Conservation (phyloP, 2,888 invertebrate genomes). For the Diogma glabrata region DNA sequence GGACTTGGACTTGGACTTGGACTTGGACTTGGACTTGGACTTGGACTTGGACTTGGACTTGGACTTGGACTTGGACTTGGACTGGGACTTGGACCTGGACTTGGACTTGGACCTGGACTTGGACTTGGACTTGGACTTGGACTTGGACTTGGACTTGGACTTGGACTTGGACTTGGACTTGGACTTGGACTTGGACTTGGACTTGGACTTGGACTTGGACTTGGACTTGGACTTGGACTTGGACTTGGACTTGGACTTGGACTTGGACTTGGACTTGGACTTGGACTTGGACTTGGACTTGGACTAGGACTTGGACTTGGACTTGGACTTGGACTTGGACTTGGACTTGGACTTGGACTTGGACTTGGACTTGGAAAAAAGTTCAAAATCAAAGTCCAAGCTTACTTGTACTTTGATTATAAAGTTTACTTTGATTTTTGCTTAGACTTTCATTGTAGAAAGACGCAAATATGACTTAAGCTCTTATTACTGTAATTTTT, state of each 20-base stretch:
- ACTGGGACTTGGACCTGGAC: background rate
- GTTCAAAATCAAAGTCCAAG: no score
- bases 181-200: slow-evolving; percentile 1
- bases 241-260: background rate
- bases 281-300: background rate
- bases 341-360: slow-evolving; percentile 12
- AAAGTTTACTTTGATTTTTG: no score
- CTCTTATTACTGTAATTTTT: no score
- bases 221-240: slow-evolving; percentile 1
- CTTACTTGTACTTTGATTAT: no score
- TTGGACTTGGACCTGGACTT: background rate
- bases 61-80: background rate
- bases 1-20: background rate
- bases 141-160: background rate
- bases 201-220: slow-evolving; percentile 1
- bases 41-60: background rate
- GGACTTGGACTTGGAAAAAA: no score
- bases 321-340: slow-evolving; percentile 10
- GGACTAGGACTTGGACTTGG: slow-evolving; percentile 7
- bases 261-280: slow-evolving; percentile 1
- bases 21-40: background rate
- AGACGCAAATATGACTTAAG: no score
- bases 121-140: background rate
- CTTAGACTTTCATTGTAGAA: no score
- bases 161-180: background rate